phyloP scores from a whole-genome alignment of 1,140 invertebrate species.

The Drosophila grimshawi region DNA sequence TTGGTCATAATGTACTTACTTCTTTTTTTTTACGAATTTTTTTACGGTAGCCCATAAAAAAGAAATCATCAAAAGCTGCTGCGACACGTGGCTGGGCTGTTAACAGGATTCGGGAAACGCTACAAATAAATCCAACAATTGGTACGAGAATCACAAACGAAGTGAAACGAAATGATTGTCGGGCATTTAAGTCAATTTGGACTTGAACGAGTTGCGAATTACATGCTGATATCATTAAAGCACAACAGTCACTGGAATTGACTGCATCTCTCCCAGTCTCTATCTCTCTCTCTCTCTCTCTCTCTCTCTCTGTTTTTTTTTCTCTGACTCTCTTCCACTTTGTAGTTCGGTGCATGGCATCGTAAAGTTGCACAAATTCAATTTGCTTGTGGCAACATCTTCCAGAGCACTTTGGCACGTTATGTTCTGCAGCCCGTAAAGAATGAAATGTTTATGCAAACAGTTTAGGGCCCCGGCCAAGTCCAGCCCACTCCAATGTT shows the following conservation, averaged over 20 bases:
- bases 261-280: conserved; percentile 5
- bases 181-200: conserved; percentile 37
- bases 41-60: conserved; percentile 29
- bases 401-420: conserved; percentile 73
- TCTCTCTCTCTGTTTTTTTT: neutral
- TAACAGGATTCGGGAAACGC: conserved; percentile 2
- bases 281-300: neutral
- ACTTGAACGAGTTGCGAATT: conserved; percentile 48
- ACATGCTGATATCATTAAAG: conserved; percentile 30
- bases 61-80: conserved; percentile 32
- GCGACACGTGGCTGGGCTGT: conserved; percentile 35
- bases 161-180: conserved; percentile 2
- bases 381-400: conserved; percentile 56
- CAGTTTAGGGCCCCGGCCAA: conserved; percentile 51
- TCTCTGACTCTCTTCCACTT: neutral
- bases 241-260: conserved; percentile 1
- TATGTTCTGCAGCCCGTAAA: conserved; percentile 32
- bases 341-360: conserved; percentile 1
- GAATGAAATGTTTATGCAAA: conserved; percentile 70
- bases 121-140: conserved; percentile 23
- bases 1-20: neutral
- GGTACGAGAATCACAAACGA: conserved; percentile 10
- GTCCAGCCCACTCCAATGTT: neutral
- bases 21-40: neutral
- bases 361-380: conserved; percentile 62